Base-by-base conservation (phyloP, 2,113 vertebrate species). In the Hippolais icterina region DNA sequence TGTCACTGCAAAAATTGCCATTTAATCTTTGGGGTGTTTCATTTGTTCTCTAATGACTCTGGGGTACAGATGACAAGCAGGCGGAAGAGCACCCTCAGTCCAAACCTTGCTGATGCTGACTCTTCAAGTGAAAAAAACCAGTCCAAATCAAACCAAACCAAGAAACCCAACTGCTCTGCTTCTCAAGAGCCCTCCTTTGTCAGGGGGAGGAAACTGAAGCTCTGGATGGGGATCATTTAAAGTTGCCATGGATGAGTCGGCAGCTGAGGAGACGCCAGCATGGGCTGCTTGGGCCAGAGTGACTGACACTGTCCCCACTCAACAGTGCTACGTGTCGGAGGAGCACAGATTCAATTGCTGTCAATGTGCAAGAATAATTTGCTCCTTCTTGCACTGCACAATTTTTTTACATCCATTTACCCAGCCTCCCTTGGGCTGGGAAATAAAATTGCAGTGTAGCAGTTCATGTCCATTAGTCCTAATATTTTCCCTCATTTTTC, bases 221-320 rank as follows among this genome's bases (percentile, higher is more conserved):
- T 91, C 59, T 89, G 64, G 31, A 25, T 72, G 27, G 31, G 24
- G 41, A 59, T 59, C 27, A 56, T 12, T 31, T n/a, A 11, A 68
- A 66, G 16, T 20, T 63, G 27, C 18, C 3, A 2, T 23, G 27
- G 22, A 64, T 20, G 41, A 75, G 13, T 6, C 8, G 33, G 21
- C 21, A 87, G 16, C 19, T 56, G 47, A 71, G 33, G 19, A 81
- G 28, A 56, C 9, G 13, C 19, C 52, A 65, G 46, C 14, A 29
- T 0, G 0, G 8, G 21, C 4, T 44, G 21, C 64, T 52, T 28
- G 35, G 27, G 27, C 46, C 59, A 37, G 42, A 57, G 35, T 20
- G 64, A 27, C 46, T 16, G 50, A 22, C 7, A 2, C 6, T 33
- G 8, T 86, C 28, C 20, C 11, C 9, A 3, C 21, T 31, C 44